Evolutionary conservation across 2,113 vertebrate genomes (phyloP).

Genomic region (Etia nguti): DNA sequence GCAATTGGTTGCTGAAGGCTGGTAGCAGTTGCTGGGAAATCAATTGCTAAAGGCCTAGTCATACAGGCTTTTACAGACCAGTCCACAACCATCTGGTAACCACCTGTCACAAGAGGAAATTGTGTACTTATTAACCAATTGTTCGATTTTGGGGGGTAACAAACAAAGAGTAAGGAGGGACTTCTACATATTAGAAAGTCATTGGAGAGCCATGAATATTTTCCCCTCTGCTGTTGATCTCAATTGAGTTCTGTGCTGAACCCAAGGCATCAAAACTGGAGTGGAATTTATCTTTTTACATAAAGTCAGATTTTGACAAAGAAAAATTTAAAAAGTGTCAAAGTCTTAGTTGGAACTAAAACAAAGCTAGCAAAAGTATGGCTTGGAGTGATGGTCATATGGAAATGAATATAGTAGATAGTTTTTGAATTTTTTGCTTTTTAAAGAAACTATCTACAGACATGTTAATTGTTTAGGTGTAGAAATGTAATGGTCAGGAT

Average conservation of each 20-base stretch:
- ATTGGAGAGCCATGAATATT: background rate
- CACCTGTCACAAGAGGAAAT: background rate
- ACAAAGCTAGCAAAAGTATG: background rate
- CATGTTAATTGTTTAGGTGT: background rate
- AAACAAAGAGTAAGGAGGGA: background rate
- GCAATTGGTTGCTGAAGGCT: background rate
- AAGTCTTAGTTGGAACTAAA: background rate
- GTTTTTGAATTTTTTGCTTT: background rate
- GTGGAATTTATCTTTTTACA: background rate
- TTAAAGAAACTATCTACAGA: background rate
- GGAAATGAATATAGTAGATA: background rate
- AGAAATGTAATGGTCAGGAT: background rate
- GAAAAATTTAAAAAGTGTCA: background rate
- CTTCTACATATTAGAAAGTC: background rate
- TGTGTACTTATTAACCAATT: background rate
- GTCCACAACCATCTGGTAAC: background rate
- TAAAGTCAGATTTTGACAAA: background rate
- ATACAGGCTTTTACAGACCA: background rate
- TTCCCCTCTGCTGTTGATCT: background rate
- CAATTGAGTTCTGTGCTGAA: background rate
- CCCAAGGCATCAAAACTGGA: background rate
- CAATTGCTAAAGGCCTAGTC: background rate
- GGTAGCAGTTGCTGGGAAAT: background rate
- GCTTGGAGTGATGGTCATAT: background rate
- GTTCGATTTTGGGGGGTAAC: background rate